Conservation (phyloP, 2,113 vertebrate species). For the Odontesthes bonariensis region DNA sequence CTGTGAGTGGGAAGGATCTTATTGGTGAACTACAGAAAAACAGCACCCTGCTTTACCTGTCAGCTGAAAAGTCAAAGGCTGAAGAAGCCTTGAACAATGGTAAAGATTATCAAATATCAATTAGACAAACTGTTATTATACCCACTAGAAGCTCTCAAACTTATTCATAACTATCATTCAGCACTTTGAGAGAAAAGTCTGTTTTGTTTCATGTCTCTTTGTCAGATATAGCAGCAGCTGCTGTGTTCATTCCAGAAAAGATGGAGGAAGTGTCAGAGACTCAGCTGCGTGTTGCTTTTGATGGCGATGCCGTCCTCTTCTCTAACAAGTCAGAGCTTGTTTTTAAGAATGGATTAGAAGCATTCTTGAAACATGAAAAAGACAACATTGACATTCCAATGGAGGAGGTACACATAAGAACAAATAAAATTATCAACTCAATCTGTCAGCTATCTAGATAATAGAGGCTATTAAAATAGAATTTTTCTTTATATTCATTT, state of each 20-base stretch:
- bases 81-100: background rate
- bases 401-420: slow-evolving; percentile 83
- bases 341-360: slow-evolving; percentile 92
- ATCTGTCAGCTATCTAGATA: no score
- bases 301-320: slow-evolving; percentile 95
- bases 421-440: slow-evolving; percentile 65
- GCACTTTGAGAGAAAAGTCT: no score
- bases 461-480: no score
- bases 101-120: background rate
- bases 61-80: background rate
- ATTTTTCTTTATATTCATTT: no score
- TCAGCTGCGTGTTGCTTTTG: slow-evolving; percentile 94
- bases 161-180: no score
- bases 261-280: slow-evolving; percentile 86
- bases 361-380: slow-evolving; percentile 95
- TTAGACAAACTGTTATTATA: no score
- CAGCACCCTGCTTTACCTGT: background rate
- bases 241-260: slow-evolving; percentile 91
- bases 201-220: background rate
- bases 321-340: slow-evolving; percentile 95
- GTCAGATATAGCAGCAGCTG: slow-evolving; percentile 93
- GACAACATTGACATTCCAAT: background rate
- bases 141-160: no score
- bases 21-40: background rate
- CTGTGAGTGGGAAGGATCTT: background rate